Evolutionary conservation across 2,888 invertebrate genomes (phyloP), one percentile per base, ranked within the genome.

Genomic region (Flabesymbios commensalis): DNA sequence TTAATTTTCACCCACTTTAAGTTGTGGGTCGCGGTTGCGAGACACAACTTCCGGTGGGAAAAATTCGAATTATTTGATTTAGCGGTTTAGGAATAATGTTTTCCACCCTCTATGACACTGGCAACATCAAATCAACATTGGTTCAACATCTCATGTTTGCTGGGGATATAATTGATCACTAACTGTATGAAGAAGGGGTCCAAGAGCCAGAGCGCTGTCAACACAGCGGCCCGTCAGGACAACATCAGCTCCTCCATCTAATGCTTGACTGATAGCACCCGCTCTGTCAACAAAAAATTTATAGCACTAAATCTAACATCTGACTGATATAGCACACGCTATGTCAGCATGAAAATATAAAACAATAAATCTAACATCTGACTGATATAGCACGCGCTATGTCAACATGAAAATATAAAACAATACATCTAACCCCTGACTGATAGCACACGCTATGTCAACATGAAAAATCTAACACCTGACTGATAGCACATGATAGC

Each of bases 151-250:
- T n/a, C n/a, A n/a, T n/a, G n/a, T n/a, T n/a, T n/a, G n/a, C n/a
- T n/a, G n/a, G n/a, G n/a, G n/a, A n/a, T n/a, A n/a, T n/a, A n/a
- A n/a, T n/a, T n/a, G n/a, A n/a, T n/a, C n/a, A 67, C 69, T 70
- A 72, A 83, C 83, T 63, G 71, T 64, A 67, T 84, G 83, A 28
- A 84, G 74, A 29, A 84, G 76, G 26, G 85, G 85, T 42, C 78
- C 85, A 22, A 85, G 74, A 2, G 80, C 84, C 45, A 85, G 64
- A 29, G 85, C 83, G 72, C 84, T 84, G 72, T 85, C 85, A 7
- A 82, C 82, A 77, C 85, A 85, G 52, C 85, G 67, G 2, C 85
- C 85, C 33, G 85, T 85, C n/a, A 85, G 77, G 2, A 85, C 84
- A 55, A 85, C 74, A 72, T 85, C 85, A 24, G 85, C 85, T 32